Evolutionary conservation across 2,888 invertebrate species (phyloP).

Genomic region (Tromatobia lineatoria): DNA sequence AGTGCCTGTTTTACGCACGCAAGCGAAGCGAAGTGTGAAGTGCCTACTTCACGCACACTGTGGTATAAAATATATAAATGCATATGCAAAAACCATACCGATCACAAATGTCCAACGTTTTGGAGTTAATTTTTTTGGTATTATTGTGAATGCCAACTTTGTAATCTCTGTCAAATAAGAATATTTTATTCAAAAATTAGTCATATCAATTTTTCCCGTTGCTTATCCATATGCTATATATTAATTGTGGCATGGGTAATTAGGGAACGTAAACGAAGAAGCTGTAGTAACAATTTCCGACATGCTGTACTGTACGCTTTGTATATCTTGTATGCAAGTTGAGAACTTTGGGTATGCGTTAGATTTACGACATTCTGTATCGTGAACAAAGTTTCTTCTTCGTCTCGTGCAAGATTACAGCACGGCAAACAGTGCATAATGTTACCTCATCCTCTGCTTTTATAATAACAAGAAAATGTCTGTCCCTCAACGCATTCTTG

Average conservation of each 20-base stretch:
- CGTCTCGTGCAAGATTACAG: conserved; percentile 24
- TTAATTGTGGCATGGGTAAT: conserved; percentile 12
- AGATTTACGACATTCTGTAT: not conserved
- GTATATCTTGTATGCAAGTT: not conserved
- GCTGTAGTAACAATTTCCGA: not conserved
- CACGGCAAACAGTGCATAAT: conserved; percentile 2
- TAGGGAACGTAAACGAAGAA: conserved; percentile 6
- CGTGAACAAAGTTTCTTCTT: conserved; percentile 18
- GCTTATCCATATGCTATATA: too few relatives aligned
- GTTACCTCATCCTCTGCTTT: not conserved
- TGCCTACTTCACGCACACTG: too few relatives aligned
- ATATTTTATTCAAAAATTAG: too few relatives aligned
- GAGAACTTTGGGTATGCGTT: conserved; percentile 5
- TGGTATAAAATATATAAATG: too few relatives aligned
- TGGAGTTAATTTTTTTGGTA: too few relatives aligned
- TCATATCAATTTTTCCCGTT: too few relatives aligned
- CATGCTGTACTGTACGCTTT: not conserved
- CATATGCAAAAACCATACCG: too few relatives aligned
- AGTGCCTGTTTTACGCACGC: too few relatives aligned
- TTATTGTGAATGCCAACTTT: too few relatives aligned
- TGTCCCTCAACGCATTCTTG: conserved; percentile 11
- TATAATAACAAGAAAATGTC: conserved; percentile 19
- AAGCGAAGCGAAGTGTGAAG: too few relatives aligned
- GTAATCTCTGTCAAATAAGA: too few relatives aligned
- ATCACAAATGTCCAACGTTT: too few relatives aligned